Evolutionary conservation across 2,888 invertebrate species (phyloP), one percentile per base, ranked within the genome.

Genomic region (Pterostichus madidus): DNA sequence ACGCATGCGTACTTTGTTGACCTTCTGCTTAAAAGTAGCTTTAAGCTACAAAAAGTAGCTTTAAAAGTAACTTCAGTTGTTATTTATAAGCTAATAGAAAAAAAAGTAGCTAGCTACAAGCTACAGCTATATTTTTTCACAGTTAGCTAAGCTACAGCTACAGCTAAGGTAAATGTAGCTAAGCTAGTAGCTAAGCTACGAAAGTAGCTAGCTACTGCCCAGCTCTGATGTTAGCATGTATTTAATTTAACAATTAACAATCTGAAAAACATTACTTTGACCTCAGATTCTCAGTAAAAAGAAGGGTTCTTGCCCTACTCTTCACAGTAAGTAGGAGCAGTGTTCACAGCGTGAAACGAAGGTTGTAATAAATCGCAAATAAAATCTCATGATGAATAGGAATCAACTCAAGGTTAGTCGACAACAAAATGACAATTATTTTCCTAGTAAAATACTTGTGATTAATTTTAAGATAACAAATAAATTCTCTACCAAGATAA

Each of bases 211-310:
- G n/a, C n/a, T n/a, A n/a, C n/a, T n/a, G n/a, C n/a, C n/a, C n/a
- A n/a, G n/a, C n/a, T n/a, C n/a, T n/a, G n/a, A n/a, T n/a, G n/a
- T n/a, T n/a, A n/a, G n/a, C n/a, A n/a, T n/a, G n/a, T n/a, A n/a
- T 6, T 5, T 13, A n/a, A 52, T 39, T 13, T 10, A 8, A 10
- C n/a, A 52, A 2, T 52, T 52, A 13, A 52, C n/a, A 6, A 52
- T n/a, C 10, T 91, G 91, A 85, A 85, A 87, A 56, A 85, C 86
- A 84, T 83, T 84, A 11, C 11, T 64, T 35, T 64, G 32, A 64
- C 64, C 64, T 64, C 31, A 59, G 17, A 24, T 24, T 24, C 24
- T 1, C 24, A 24, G 24, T 24, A 24, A 24, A 24, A 24, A 24
- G 24, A 24, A 64, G 13, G 64, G 13, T 32, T 64, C 64, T 64